Conservation (phyloP, 1,140 invertebrate species). For the Cyclina sinensis region DNA sequence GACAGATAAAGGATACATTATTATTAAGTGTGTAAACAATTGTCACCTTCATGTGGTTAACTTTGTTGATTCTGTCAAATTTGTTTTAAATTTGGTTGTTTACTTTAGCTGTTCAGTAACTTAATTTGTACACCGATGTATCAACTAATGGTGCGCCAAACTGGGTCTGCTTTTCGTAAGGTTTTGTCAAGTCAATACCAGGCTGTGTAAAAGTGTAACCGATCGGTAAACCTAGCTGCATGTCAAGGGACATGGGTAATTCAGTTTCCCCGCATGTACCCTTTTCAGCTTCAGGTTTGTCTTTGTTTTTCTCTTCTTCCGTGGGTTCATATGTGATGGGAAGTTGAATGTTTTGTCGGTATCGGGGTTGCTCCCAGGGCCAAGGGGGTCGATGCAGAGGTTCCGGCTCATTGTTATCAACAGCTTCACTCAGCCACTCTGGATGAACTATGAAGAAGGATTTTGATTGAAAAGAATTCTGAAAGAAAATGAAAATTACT, state of each 20-base stretch:
- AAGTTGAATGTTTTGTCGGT: constrained; percentile 70
- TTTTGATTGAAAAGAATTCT: constrained; percentile 73
- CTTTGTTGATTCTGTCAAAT: too few species aligned
- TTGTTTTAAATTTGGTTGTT: too few species aligned
- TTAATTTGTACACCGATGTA: constrained; percentile 50
- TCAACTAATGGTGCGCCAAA: constrained; percentile 58
- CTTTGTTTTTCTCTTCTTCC: constrained; percentile 10
- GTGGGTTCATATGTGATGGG: constrained; percentile 54
- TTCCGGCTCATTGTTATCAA: constrained; percentile 61
- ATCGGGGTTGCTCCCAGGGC: constrained; percentile 79
- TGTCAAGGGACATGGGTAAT: neutral
- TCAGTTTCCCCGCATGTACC: neutral
- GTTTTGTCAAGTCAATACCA: constrained; percentile 56
- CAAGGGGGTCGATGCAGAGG: constrained; percentile 74
- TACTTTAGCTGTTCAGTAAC: neutral
- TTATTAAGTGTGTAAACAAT: too few species aligned
- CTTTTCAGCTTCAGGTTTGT: neutral
- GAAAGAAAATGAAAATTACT: constrained; percentile 11
- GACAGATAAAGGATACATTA: too few species aligned
- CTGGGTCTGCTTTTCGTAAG: constrained; percentile 49
- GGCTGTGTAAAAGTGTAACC: constrained; percentile 58
- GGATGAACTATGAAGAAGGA: constrained; percentile 74
- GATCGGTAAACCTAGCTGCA: constrained; percentile 19
- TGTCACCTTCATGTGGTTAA: too few species aligned
- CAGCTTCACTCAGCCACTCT: constrained; percentile 72